Evolutionary conservation across 2,797 vertebrate species (phyloP), one percentile per base, ranked within the genome.

Genomic region (Brotula barbata): DNA sequence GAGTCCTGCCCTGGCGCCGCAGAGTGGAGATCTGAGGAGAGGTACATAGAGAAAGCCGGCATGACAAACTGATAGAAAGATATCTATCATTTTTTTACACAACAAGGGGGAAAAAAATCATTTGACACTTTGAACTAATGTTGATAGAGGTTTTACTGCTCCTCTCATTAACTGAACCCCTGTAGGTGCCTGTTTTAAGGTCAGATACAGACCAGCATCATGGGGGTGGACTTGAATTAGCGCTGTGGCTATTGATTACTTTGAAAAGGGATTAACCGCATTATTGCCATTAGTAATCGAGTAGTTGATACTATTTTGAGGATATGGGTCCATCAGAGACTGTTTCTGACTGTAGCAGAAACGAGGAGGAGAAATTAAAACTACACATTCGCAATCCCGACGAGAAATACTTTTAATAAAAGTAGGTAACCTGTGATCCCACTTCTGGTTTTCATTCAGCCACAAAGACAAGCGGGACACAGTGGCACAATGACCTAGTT

Each of bases 1-100:
- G 21, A 22, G 96, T 96, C 62, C 94, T 89, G 62, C 93, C 93
- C 75, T 96, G 95, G 17, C 96, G 92, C 73, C 90, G 90, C 74
- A 97, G 60, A 58, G 91, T 92, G 13, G 91, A 93, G 53, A 95
- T 96, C 97, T 99, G 87, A 68, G 78, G 76, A 77, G 69, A 56
- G 42, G n/a, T n/a, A 63, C 57, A 77, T 19, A 68, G 11, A 34
- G 62, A 69, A 52, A 46, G 51, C 22, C 52, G 59, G 54, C 47
- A 62, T 77, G 60, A 78, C 2, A 60, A 73, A 74, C 14, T 31
- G 48, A 49, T 36, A 58, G 44, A 56, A 8, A 28, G 4, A 56
- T 44, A 71, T 53, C 33, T 52, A 22, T 58, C 25, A 0, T 58
- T 48, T 65, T 71, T 68, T 58, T 25, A 62, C 20, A 61, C 56